phyloP scores from a whole-genome alignment of 2,888 invertebrate genomes.

The Agrochola circellaris region DNA sequence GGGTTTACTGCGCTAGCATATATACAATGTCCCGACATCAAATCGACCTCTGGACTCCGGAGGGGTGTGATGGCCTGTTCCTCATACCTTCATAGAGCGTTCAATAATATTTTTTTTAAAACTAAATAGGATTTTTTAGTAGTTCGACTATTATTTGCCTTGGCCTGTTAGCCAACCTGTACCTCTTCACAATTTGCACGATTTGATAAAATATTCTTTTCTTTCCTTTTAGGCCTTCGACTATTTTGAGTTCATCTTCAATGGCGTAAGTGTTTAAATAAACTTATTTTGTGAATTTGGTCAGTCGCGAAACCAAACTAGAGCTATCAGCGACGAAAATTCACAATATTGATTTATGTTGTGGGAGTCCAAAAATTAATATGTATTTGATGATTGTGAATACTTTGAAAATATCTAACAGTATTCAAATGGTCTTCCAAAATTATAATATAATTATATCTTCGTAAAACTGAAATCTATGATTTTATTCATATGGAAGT shows the following conservation, averaged over 20 bases:
- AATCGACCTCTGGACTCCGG: too few relatives aligned
- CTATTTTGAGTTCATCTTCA: conserved; percentile 25
- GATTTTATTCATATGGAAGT: neutral
- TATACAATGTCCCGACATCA: too few relatives aligned
- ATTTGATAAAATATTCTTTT: too few relatives aligned
- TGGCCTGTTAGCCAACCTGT: too few relatives aligned
- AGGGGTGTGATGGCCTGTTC: too few relatives aligned
- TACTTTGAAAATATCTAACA: neutral
- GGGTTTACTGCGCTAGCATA: too few relatives aligned
- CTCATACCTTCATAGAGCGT: too few relatives aligned
- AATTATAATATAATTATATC: neutral
- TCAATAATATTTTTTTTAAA: too few relatives aligned
- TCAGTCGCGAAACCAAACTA: conserved; percentile 21
- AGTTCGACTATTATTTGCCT: too few relatives aligned
- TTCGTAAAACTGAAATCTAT: neutral
- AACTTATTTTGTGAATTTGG: conserved; percentile 11
- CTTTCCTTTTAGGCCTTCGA: conserved; percentile 36
- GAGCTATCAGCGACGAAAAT: conserved; percentile 24
- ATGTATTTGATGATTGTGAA: neutral
- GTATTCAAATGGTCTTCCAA: neutral
- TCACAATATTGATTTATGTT: conserved; percentile 7
- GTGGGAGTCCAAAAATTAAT: neutral
- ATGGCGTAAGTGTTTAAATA: conserved; percentile 29
- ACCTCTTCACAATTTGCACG: too few relatives aligned
- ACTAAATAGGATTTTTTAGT: too few relatives aligned